Base-by-base conservation (phyloP, 2,797 vertebrate species). In the Mormyrops boulengeri region DNA sequence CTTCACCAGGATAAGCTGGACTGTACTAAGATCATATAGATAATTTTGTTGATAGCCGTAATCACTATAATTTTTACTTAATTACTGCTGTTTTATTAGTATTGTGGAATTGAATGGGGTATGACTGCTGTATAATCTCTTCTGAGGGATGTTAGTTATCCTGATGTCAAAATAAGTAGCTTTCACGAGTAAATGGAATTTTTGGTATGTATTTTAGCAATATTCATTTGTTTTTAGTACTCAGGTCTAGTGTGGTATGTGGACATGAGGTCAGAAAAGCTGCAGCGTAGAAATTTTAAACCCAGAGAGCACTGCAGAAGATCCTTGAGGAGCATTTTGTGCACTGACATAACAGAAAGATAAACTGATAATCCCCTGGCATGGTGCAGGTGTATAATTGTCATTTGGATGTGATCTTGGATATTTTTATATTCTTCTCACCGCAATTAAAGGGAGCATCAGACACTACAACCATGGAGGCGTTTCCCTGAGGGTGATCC, bases 91-190 rank as follows among this genome's bases (percentile, higher is more conserved):
- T 52, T 26, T 52, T 22, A 85, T 87, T 87, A 17, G 52, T 34
- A 34, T 52, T 52, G 85, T 55, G 85, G 22, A 57, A 8, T 57
- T 50, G 19, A 34, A 53, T 7, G 52, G 89, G 38, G 89, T 12
- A 66, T 55, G 30, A 62, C 50, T 88, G 62, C 4, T 66, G 2
- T 34, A 87, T 77, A 89, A 89, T 89, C 87, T 87, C 84, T 87
- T 19, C 5, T 89, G 85, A 44, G 44, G 80, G 77, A 50, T 90
- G 69, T 82, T 38, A 38, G 80, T 73, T 52, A 38, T 49, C 89
- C 90, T 87, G 52, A 26, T 38, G 55, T 26, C 19, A 89, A 44
- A 87, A 88, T 87, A 52, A 73, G 30, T 41, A 77, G 30, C 69
- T 41, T 77, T 77, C 88, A 88, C 91, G 88, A 77, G 50, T 53